Base-by-base conservation (phyloP, 2,113 vertebrate species). In the Oxygymnocypris stewartii region DNA sequence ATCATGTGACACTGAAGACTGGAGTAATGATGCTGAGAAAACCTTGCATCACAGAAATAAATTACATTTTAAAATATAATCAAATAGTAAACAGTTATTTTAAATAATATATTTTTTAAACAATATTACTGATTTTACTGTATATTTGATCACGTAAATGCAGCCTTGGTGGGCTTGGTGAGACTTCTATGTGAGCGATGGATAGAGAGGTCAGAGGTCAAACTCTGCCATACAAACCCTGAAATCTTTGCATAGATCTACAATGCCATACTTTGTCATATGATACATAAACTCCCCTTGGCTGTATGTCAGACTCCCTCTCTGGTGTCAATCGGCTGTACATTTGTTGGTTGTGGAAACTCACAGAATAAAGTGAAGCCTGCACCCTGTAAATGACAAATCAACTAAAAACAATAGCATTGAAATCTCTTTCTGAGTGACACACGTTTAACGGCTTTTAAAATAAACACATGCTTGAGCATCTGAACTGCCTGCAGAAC, bases 201-300 rank as follows among this genome's bases (percentile, higher is more conserved):
- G 7, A n/a, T 25, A 49, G 5, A 83, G 61, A 79, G 47, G 63
- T 86, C 49, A 80, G 35, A 69, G 77, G 77, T 80, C 23, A 63
- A 79, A 23, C 35, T 16, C 25, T 54, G n/a, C 16, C 14, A 20
- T 42, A 44, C 35, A 40, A 57, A 14, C 57, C 28, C 16, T 40
- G 13, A 4, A 31, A 20, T 25, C 49, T 14, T 65, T 11, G 14
- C 23, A 44, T 40, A 42, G 31, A 37, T 86, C 77, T 61, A 73
- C 59, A 86, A 74, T 81, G 67, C 47, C 78, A 57, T 42, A 23
- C 35, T 37, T 63, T 69, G 61, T 73, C 76, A 86, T 71, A 18
- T 73, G 63, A 79, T 69, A 57, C 63, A 51, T 59, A 20, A 51
- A 7, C n/a, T 42, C 47, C 76, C 61, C 20, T 28, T n/a, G 13